A percentile compares a stretch with the other conserved stretches of the same genome.
Conservation (phyloP, 2,113 vertebrate genomes). For the Lynx canadensis region DNA sequence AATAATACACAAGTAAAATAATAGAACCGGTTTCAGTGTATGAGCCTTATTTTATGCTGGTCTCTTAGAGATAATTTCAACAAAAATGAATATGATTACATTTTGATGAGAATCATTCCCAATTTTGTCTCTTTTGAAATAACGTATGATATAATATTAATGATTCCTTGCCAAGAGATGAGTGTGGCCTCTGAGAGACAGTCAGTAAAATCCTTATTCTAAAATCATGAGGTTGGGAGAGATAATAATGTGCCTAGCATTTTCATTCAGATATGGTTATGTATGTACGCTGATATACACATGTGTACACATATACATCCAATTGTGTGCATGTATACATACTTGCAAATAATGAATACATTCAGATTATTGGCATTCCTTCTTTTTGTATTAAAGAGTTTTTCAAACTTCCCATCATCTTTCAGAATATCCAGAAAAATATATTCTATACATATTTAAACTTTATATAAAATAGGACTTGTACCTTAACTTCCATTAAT, state of each 20-base stretch:
- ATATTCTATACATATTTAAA: not conserved
- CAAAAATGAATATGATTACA: not conserved
- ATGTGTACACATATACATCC: not conserved
- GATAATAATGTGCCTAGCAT: not conserved
- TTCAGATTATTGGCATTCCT: not conserved
- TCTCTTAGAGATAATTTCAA: not conserved
- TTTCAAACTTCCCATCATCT: not conserved
- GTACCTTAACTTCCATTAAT: not conserved
- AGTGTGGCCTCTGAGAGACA: not conserved
- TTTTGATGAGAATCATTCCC: not conserved
- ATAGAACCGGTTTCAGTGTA: not conserved
- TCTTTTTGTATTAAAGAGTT: not conserved
- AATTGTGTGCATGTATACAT: not conserved
- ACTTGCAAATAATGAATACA: not conserved
- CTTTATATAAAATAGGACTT: not conserved
- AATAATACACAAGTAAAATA: not conserved
- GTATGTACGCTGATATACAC: not conserved
- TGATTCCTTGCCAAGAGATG: not conserved
- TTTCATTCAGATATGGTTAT: not conserved
- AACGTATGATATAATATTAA: not conserved
- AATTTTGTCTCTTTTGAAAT: not conserved
- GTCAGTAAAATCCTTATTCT: not conserved
- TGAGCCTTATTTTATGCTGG: not conserved
- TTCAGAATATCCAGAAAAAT: not conserved
- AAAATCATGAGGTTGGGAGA: not conserved